A percentile compares a stretch with the other conserved stretches of the same genome.
Conservation (phyloP, 1,140 invertebrate genomes). For the Carposina sasakii region DNA sequence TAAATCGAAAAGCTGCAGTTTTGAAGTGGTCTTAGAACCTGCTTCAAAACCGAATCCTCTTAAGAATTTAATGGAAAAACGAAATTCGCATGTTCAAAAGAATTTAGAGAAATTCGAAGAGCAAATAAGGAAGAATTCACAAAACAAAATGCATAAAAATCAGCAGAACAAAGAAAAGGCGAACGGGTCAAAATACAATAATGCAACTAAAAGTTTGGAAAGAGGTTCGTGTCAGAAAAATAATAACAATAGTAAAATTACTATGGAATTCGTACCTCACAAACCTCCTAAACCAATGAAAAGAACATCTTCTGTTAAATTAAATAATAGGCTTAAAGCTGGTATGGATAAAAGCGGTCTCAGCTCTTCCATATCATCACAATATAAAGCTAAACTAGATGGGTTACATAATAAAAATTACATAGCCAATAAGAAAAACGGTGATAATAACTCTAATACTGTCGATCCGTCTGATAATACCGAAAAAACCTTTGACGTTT, state of each 20-base stretch:
- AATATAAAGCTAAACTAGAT: constrained; percentile 69
- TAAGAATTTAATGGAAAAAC: constrained; percentile 65
- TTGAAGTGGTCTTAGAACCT: constrained; percentile 68
- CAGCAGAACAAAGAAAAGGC: constrained; percentile 68
- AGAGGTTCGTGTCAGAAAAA: constrained; percentile 72
- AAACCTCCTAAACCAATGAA: constrained; percentile 74
- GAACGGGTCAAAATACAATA: constrained; percentile 56
- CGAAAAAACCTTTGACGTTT: constrained; percentile 74
- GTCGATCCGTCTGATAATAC: constrained; percentile 41
- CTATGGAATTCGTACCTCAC: constrained; percentile 73
- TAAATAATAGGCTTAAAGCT: constrained; percentile 63
- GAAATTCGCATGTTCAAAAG: constrained; percentile 68
- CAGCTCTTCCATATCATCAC: constrained; percentile 65
- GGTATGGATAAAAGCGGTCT: constrained; percentile 55
- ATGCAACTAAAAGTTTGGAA: constrained; percentile 70
- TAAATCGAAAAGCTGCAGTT: constrained; percentile 70
- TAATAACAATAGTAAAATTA: constrained; percentile 66
- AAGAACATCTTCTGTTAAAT: constrained; percentile 66
- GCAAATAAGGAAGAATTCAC: constrained; percentile 66
- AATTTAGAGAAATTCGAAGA: constrained; percentile 71
- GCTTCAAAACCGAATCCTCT: constrained; percentile 61
- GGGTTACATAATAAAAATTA: constrained; percentile 67
- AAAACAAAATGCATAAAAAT: constrained; percentile 69
- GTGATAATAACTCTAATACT: constrained; percentile 56
- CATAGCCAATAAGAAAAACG: constrained; percentile 46